Evolutionary conservation across 2,888 invertebrate genomes (phyloP).

Genomic region (Cylloceria caligata): DNA sequence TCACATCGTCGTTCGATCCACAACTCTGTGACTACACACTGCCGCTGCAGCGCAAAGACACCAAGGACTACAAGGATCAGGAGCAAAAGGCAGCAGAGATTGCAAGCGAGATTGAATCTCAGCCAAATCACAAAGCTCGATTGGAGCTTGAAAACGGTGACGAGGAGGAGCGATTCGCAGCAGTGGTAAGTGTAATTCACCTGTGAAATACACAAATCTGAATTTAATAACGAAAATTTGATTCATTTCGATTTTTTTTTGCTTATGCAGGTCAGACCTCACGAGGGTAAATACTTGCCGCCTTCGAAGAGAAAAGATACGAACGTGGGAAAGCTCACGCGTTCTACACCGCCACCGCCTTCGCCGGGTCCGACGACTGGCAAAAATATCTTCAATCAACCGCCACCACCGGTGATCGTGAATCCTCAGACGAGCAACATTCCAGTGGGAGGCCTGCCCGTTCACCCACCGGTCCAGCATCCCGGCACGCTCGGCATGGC

Average conservation of each 20-base stretch:
- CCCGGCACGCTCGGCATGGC: constrained; percentile 81
- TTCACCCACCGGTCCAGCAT: constrained; percentile 80
- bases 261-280: constrained; percentile 77
- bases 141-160: constrained; percentile 96
- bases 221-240: no score
- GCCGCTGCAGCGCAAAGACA: constrained; percentile 93
- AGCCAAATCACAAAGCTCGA: constrained; percentile 92
- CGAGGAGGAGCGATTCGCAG: constrained; percentile 94
- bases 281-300: constrained; percentile 90
- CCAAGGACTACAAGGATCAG: constrained; percentile 93
- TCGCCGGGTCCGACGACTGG: constrained; percentile 81
- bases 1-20: constrained; percentile 96
- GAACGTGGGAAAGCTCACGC: constrained; percentile 88
- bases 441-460: constrained; percentile 78
- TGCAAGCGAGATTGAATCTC: constrained; percentile 96
- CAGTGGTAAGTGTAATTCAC: constrained; percentile 88
- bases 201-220: no score
- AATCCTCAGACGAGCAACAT: constrained; percentile 78
- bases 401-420: constrained; percentile 77
- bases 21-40: constrained; percentile 96
- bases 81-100: constrained; percentile 95
- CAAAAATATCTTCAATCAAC: constrained; percentile 81
- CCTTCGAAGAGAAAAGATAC: constrained; percentile 92
- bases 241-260: not conserved
- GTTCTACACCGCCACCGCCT: constrained; percentile 87